Percentiles rank a stretch among this genome's conserved stretches.
Conservation (phyloP, 30 jellyfish, hydroid and myxozoan species). For the Aurelia sp. region DNA sequence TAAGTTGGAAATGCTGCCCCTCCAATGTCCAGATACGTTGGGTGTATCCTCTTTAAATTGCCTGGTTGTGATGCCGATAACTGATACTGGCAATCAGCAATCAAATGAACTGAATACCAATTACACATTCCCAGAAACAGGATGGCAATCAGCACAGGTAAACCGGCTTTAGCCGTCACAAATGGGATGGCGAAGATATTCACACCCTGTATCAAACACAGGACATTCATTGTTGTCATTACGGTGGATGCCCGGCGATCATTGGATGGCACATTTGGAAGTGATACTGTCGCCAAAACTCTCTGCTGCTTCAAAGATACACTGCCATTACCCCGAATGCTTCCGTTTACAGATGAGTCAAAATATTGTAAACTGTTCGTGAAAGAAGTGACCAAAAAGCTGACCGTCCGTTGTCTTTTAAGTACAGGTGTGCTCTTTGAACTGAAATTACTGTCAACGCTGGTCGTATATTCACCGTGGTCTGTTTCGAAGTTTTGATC, state of each 20-base stretch:
- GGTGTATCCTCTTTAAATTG: slow-evolving; percentile 39
- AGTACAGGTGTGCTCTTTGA: too few species aligned
- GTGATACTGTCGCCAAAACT: slow-evolving; percentile 37
- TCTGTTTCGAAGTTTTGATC: too few species aligned
- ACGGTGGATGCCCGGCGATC: slow-evolving; percentile 68
- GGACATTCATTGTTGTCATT: slow-evolving; percentile 31
- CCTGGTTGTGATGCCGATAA: slow-evolving; percentile 60
- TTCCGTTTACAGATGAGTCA: neutral
- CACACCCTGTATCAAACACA: slow-evolving; percentile 68
- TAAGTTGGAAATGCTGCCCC: slow-evolving; percentile 36
- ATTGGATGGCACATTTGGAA: slow-evolving; percentile 43
- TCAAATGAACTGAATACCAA: slow-evolving; percentile 49
- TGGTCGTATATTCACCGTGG: too few species aligned
- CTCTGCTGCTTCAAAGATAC: neutral
- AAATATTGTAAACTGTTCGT: neutral
- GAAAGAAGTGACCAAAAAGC: neutral
- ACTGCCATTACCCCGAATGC: neutral
- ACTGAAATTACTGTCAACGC: too few species aligned
- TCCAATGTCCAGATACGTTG: slow-evolving; percentile 73
- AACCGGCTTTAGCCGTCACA: slow-evolving; percentile 60
- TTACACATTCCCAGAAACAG: slow-evolving; percentile 28
- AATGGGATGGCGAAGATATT: slow-evolving; percentile 74
- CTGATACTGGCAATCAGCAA: slow-evolving; percentile 70
- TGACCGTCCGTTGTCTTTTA: too few species aligned
- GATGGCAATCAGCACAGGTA: slow-evolving; percentile 17